These are phyloP conservation scores for Pocillopora verrucosa DNA, from an alignment of 64 coral and sea anemone species.

Conservation along the genomic window DNA sequence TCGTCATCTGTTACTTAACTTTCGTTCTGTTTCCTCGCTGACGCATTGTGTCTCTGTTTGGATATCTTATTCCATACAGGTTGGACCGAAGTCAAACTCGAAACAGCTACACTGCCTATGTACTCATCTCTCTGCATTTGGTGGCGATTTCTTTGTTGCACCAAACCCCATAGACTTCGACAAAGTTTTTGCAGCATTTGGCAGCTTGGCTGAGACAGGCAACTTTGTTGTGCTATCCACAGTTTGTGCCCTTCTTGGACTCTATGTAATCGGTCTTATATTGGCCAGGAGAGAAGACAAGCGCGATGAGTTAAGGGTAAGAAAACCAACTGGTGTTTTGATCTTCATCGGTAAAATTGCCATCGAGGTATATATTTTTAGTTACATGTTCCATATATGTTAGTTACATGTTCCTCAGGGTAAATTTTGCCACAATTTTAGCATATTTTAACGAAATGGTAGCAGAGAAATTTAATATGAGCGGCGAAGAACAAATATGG, in stretches of 20 bases:
- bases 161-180: constrained; percentile 76
- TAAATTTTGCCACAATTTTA: too few species aligned
- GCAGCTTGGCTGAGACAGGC: constrained; percentile 52
- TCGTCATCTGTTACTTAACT: not conserved
- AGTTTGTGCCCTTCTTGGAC: constrained; percentile 46
- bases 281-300: constrained; percentile 61
- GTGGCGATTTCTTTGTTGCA: constrained; percentile 68
- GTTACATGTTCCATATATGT: too few species aligned
- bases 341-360: not conserved
- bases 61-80: constrained; percentile 5
- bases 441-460: too few species aligned
- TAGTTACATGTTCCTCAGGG: too few species aligned
- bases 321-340: not conserved
- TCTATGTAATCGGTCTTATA: constrained; percentile 44
- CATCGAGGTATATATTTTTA: too few species aligned
- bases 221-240: constrained; percentile 63
- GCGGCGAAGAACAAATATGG: too few species aligned
- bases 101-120: constrained; percentile 55
- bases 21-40: not conserved
- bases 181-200: constrained; percentile 72
- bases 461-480: too few species aligned
- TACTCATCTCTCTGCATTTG: constrained; percentile 68
- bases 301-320: constrained; percentile 43
- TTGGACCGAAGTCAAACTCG: constrained; percentile 49
- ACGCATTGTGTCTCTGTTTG: not conserved